Evolutionary conservation across 2,888 invertebrate species (phyloP).

Genomic region (Choristoneura rosaceana): DNA sequence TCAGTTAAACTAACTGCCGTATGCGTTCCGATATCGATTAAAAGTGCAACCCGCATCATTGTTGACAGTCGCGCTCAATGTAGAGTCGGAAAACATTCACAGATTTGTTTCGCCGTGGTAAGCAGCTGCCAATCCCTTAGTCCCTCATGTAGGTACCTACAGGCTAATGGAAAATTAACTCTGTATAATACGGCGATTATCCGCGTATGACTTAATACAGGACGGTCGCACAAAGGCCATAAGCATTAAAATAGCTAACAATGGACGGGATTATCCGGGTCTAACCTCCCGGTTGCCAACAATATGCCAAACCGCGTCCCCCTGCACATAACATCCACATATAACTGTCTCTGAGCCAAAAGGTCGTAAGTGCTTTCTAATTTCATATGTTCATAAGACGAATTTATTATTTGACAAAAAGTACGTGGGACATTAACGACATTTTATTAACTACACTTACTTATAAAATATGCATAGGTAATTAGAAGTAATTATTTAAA

Average conservation of each 20-base stretch:
- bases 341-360: neutral
- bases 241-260: slow-evolving; percentile 84
- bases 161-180: slow-evolving; percentile 81
- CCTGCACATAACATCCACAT: slow-evolving; percentile 39
- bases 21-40: slow-evolving; percentile 22
- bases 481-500: neutral
- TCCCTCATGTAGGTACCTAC: slow-evolving; percentile 49
- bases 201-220: slow-evolving; percentile 84
- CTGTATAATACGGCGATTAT: slow-evolving; percentile 82
- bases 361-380: slow-evolving; percentile 3
- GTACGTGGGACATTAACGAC: slow-evolving; percentile 10
- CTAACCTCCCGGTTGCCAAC: slow-evolving; percentile 68
- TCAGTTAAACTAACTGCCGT: slow-evolving; percentile 11
- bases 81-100: slow-evolving; percentile 50
- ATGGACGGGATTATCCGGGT: slow-evolving; percentile 78
- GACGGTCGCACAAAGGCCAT: slow-evolving; percentile 77
- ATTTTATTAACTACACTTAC: slow-evolving; percentile 16
- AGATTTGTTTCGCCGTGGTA: slow-evolving; percentile 64
- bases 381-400: slow-evolving; percentile 3
- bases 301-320: slow-evolving; percentile 54
- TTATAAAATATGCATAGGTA: slow-evolving; percentile 10
- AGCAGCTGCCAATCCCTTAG: slow-evolving; percentile 75
- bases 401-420: neutral
- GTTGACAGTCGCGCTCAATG: slow-evolving; percentile 32
- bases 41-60: slow-evolving; percentile 37